Conservation (phyloP, 2,888 invertebrate species). For the Gymnoscelis rufifasciata region DNA sequence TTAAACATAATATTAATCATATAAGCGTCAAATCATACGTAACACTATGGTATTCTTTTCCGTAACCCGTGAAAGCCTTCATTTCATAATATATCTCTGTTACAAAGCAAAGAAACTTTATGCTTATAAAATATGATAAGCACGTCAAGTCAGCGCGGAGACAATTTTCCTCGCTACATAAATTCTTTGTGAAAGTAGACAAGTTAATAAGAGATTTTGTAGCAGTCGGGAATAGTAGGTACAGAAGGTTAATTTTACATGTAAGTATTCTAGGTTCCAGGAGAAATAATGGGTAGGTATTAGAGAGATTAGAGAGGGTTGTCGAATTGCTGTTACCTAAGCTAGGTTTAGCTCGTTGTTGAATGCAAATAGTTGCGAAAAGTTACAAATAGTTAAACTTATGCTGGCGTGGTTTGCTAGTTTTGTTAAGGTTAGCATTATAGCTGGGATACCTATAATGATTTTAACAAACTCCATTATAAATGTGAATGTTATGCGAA, state of each 20-base stretch:
- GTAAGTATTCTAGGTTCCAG: background rate
- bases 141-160: conserved; percentile 44
- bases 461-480: too few relatives aligned
- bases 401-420: too few relatives aligned
- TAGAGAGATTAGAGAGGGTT: background rate
- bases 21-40: too few relatives aligned
- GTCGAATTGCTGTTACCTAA: background rate
- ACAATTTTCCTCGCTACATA: conserved; percentile 59
- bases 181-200: conserved; percentile 57
- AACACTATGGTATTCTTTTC: background rate
- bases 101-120: conserved; percentile 35
- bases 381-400: too few relatives aligned
- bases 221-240: conserved; percentile 40
- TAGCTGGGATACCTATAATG: too few relatives aligned
- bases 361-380: too few relatives aligned
- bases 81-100: conserved; percentile 9
- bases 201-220: conserved; percentile 65
- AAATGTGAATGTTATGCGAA: too few relatives aligned
- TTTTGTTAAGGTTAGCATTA: too few relatives aligned
- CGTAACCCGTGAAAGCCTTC: background rate
- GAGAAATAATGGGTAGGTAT: background rate
- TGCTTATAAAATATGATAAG: conserved; percentile 44
- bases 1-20: too few relatives aligned
- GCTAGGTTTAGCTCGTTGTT: background rate
- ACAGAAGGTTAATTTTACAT: background rate